Percentiles rank a stretch among this genome's conserved stretches.
phyloP scores from a whole-genome alignment of 2,113 vertebrate species.

The Sminthopsis crassicaudata region DNA sequence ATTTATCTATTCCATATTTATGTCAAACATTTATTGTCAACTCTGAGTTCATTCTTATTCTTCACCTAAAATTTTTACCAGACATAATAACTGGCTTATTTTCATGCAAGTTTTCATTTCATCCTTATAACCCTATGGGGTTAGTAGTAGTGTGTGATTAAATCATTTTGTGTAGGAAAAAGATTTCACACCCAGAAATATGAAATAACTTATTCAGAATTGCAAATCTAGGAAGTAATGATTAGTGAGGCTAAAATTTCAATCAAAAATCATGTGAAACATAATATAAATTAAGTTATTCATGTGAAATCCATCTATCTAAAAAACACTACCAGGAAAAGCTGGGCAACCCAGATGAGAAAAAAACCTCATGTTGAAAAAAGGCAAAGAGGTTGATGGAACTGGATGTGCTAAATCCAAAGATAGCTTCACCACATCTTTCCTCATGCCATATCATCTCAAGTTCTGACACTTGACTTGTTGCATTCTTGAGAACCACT shows the following conservation, averaged over 20 bases:
- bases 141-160: not conserved
- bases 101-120: not conserved
- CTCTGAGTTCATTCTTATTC: constrained; percentile 36
- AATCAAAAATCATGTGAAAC: not conserved
- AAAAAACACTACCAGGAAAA: no score
- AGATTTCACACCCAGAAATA: not conserved
- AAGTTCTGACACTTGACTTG: not conserved
- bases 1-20: not conserved
- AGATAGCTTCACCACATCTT: not conserved
- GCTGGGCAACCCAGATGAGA: not conserved
- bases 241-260: not conserved
- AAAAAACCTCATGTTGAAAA: not conserved
- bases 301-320: not conserved
- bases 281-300: no score
- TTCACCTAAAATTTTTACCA: constrained; percentile 5
- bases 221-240: not conserved
- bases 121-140: constrained; percentile 10
- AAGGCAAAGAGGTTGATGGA: not conserved
- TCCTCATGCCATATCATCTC: not conserved
- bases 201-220: not conserved
- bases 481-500: not conserved
- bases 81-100: constrained; percentile 1
- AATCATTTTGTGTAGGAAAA: not conserved
- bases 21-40: constrained; percentile 3
- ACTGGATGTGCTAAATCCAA: not conserved